Evolutionary conservation across 1,140 invertebrate genomes (phyloP).

Genomic region (Psix sp.): DNA sequence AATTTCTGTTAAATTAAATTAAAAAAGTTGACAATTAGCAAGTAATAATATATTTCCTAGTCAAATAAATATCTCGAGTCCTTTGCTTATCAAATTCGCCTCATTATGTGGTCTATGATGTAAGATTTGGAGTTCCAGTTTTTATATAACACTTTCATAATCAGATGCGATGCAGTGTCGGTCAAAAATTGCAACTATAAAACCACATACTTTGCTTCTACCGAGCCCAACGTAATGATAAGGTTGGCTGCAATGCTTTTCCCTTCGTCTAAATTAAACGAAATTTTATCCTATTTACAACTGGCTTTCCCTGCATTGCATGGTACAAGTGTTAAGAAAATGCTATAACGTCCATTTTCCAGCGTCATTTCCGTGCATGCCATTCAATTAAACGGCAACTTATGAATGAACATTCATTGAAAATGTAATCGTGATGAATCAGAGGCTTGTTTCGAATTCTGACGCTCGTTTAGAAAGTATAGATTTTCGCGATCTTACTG

Average conservation of each 20-base stretch:
- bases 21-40: no score
- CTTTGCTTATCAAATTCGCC: no score
- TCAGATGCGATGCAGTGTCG: background rate
- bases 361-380: background rate
- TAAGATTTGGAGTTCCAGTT: conserved; percentile 5
- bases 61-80: no score
- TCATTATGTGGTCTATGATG: background rate
- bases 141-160: conserved; percentile 6
- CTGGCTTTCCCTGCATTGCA: background rate
- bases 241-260: no score
- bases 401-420: conserved; percentile 13
- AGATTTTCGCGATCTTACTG: conserved; percentile 4
- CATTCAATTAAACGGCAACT: conserved; percentile 7
- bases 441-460: conserved; percentile 15
- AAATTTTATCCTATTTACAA: no score
- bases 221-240: no score
- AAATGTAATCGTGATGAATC: conserved; percentile 14
- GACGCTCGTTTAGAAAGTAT: conserved; percentile 14
- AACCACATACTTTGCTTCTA: no score
- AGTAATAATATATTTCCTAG: no score
- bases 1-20: no score
- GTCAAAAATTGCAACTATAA: no score
- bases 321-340: conserved; percentile 1
- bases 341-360: background rate
- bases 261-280: no score